Evolutionary conservation across 2,113 vertebrate species (phyloP).

Genomic region (Myrmecophaga tridactyla): DNA sequence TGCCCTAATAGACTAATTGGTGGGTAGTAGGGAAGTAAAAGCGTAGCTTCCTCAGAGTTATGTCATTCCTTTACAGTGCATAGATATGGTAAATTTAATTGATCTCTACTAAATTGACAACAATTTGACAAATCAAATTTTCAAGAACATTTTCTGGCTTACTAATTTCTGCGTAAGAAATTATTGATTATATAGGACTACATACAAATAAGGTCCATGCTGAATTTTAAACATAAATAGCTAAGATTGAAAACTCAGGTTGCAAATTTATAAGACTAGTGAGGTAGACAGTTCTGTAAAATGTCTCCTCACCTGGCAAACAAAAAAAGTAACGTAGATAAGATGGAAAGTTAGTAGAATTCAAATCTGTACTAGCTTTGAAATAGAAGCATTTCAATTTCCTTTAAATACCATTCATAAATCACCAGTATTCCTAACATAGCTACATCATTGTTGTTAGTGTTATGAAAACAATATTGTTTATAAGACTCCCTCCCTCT

Average conservation of each 20-base stretch:
- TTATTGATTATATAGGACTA: not conserved
- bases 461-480: not conserved
- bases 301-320: not conserved
- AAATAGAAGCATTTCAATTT: not conserved
- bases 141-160: not conserved
- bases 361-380: not conserved
- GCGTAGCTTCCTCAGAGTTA: accelerated
- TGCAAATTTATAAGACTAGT: not conserved
- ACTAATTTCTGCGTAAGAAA: not conserved
- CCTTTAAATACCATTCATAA: not conserved
- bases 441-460: not conserved
- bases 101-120: not conserved
- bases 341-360: not conserved
- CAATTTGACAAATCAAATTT: not conserved
- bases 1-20: accelerated
- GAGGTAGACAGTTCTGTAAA: accelerated
- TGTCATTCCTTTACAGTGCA: accelerated
- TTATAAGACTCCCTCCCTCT: not conserved
- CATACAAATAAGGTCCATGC: not conserved
- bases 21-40: accelerated
- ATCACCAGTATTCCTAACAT: not conserved
- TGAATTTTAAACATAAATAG: not conserved
- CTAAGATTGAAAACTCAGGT: not conserved
- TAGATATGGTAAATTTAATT: accelerated
- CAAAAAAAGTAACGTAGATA: not conserved